A percentile compares a stretch with the other conserved stretches of the same genome.
These are phyloP conservation scores for Belonocnema kinseyi DNA, from an alignment of 1,140 invertebrate genomes.

Conservation along the genomic window DNA sequence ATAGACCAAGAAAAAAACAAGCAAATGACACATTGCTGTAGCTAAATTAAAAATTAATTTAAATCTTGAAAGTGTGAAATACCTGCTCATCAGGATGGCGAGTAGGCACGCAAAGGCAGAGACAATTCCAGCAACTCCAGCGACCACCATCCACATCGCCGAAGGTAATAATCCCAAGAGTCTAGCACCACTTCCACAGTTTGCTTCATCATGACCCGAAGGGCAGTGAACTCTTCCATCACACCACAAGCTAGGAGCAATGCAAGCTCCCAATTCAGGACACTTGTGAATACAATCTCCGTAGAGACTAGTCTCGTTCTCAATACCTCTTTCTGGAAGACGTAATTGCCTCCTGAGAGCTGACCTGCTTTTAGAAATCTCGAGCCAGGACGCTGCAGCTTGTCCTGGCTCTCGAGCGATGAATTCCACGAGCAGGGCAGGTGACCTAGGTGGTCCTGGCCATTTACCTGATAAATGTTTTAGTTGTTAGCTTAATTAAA, in stretches of 20 bases:
- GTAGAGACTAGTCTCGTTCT: constrained; percentile 78
- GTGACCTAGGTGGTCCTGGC: constrained; percentile 74
- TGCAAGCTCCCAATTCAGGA: constrained; percentile 92
- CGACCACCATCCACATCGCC: constrained; percentile 74
- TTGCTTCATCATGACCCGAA: constrained; percentile 87
- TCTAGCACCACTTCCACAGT: constrained; percentile 78
- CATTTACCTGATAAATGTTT: constrained; percentile 53
- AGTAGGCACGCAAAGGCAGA: constrained; percentile 72
- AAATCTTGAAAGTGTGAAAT: background rate
- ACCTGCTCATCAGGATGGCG: constrained; percentile 71
- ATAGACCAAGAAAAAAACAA: too few relatives aligned
- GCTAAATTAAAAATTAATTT: too few relatives aligned
- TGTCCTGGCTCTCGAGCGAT: constrained; percentile 82
- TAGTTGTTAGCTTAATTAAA: too few relatives aligned
- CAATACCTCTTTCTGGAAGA: constrained; percentile 67
- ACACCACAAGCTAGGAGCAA: constrained; percentile 89
- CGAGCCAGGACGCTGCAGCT: constrained; percentile 83
- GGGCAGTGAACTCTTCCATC: constrained; percentile 90
- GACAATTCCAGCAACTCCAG: constrained; percentile 73
- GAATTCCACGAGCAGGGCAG: constrained; percentile 83
- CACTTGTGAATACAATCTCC: constrained; percentile 85
- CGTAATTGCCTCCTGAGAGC: constrained; percentile 80
- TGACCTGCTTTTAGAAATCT: constrained; percentile 81
- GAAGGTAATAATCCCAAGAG: constrained; percentile 70
- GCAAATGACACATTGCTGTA: too few relatives aligned